phyloP scores from a whole-genome alignment of 1,140 invertebrate species.

The Phocides pigmalion region DNA sequence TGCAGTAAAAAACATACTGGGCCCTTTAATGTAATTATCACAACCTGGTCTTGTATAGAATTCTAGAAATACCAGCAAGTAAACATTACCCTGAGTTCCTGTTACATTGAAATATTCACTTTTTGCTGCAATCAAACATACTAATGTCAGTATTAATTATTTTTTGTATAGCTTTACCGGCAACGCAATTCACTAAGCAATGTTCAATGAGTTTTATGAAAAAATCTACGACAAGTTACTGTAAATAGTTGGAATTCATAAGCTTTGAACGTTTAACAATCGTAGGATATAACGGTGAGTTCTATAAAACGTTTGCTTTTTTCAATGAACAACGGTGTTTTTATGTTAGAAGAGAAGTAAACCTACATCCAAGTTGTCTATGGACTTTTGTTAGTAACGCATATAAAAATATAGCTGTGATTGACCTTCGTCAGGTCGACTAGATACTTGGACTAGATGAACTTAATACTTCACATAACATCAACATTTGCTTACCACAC shows the following conservation, averaged over 20 bases:
- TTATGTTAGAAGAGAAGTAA: no score
- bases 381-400: no score
- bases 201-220: not conserved
- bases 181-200: not conserved
- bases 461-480: no score
- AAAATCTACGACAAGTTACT: not conserved
- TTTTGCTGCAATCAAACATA: constrained; percentile 19
- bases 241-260: constrained; percentile 4
- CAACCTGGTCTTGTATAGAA: constrained; percentile 4
- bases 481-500: no score
- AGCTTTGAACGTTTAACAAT: not conserved
- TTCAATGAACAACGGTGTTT: no score
- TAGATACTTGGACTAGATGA: no score
- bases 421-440: no score
- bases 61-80: constrained; percentile 19
- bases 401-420: no score
- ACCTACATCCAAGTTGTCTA: no score
- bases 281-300: not conserved
- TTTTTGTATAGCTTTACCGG: not conserved
- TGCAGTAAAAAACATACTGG: not conserved
- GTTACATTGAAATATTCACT: constrained; percentile 12
- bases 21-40: constrained; percentile 6
- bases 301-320: no score
- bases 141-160: constrained; percentile 16
- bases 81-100: constrained; percentile 6